Conservation (phyloP, 2,797 vertebrate species). For the Tolypeutes matacus region DNA sequence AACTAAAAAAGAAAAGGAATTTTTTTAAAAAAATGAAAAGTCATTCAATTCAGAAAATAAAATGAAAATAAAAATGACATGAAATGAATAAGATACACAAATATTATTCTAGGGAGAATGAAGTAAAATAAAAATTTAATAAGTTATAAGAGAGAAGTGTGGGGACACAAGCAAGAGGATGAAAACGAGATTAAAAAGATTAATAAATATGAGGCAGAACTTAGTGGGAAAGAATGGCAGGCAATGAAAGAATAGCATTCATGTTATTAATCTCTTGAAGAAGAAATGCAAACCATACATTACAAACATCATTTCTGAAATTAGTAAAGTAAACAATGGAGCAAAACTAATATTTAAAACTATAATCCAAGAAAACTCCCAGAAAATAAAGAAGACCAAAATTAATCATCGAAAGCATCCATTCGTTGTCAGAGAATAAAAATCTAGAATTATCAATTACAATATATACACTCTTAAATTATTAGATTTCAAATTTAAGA, state of each 20-base stretch:
- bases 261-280: neutral
- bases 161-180: neutral
- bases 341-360: neutral
- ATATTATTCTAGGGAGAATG: neutral
- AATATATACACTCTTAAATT: neutral
- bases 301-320: no score
- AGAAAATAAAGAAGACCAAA: neutral
- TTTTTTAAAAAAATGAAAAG: neutral
- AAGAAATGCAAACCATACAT: neutral
- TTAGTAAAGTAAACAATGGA: no score
- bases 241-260: neutral
- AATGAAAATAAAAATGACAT: neutral
- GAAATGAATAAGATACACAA: neutral
- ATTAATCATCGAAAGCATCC: neutral
- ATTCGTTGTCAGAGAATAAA: neutral
- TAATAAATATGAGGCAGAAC: neutral
- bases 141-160: neutral
- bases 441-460: neutral
- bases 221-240: neutral
- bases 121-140: neutral
- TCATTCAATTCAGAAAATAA: neutral
- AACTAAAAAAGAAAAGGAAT: neutral
- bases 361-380: neutral
- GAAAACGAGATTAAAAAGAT: neutral
- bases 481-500: neutral